These are phyloP conservation scores for Leptosomus discolor DNA, from an alignment of 2,113 vertebrate genomes.

Conservation along the genomic window DNA sequence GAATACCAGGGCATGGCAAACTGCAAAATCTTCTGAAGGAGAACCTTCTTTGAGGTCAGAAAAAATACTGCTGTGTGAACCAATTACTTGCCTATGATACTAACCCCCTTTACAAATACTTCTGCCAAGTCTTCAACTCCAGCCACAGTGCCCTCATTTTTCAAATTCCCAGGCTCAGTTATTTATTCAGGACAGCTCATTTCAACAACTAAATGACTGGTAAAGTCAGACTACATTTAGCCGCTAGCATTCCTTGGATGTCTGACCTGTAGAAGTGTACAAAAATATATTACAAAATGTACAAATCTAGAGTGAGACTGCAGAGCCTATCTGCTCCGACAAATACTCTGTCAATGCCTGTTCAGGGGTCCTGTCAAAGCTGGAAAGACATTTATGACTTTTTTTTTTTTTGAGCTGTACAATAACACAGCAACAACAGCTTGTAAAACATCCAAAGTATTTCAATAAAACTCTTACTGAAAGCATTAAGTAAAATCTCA, in stretches of 20 bases:
- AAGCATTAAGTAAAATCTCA: not conserved
- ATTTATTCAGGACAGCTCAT: conserved; percentile 41
- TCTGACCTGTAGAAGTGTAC: not conserved
- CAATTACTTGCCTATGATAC: not conserved
- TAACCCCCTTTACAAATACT: not conserved
- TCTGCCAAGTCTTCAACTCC: conserved; percentile 8
- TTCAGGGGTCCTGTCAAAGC: not conserved
- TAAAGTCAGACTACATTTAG: conserved; percentile 39
- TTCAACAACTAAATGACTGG: conserved; percentile 18
- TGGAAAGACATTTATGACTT: not conserved
- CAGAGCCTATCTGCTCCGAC: not conserved
- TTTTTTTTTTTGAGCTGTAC: not conserved
- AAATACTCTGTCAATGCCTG: not conserved
- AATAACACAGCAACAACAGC: not conserved
- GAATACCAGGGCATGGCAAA: not conserved
- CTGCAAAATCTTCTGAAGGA: not conserved
- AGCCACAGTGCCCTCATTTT: conserved; percentile 14
- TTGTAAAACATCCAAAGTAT: not conserved
- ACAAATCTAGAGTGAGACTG: not conserved
- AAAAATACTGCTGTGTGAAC: not conserved
- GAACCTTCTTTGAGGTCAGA: not conserved
- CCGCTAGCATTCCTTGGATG: conserved; percentile 19
- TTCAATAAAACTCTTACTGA: not conserved
- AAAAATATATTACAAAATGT: conserved; percentile 19
- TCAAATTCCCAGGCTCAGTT: conserved; percentile 19